These are phyloP conservation scores for Aurelia coerulea DNA, from an alignment of 30 jellyfish, hydroid and myxozoan genomes.

Conservation along the genomic window DNA sequence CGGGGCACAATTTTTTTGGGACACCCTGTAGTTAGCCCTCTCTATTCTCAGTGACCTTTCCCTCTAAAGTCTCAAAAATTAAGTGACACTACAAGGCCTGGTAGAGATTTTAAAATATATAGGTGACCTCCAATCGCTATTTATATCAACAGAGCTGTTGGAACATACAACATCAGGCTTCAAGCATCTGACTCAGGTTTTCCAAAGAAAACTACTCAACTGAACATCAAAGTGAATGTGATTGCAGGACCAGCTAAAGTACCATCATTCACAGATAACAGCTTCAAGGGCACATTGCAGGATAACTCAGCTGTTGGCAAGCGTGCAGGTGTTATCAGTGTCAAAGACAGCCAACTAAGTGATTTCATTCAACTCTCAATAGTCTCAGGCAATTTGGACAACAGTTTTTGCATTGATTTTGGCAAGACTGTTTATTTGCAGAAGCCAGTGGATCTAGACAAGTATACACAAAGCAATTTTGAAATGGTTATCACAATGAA, in stretches of 20 bases:
- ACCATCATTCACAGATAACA: slow-evolving; percentile 75
- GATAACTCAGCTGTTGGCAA: slow-evolving; percentile 83
- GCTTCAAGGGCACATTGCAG: slow-evolving; percentile 44
- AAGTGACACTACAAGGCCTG: too few species aligned
- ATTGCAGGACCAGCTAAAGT: slow-evolving; percentile 72
- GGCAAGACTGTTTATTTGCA: slow-evolving; percentile 60
- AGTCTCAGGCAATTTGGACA: slow-evolving; percentile 67
- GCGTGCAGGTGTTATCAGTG: slow-evolving; percentile 42
- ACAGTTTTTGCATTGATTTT: slow-evolving; percentile 83
- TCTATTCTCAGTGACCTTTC: too few species aligned
- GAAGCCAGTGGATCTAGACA: slow-evolving; percentile 80
- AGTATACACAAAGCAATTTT: neutral
- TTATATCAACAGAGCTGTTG: slow-evolving; percentile 11
- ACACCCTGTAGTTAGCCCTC: too few species aligned
- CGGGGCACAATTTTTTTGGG: too few species aligned
- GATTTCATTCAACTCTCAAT: slow-evolving; percentile 63
- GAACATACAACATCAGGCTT: slow-evolving; percentile 30
- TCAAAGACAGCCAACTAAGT: slow-evolving; percentile 43
- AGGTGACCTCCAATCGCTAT: too few species aligned
- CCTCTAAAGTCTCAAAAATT: too few species aligned
- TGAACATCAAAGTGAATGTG: slow-evolving; percentile 67
- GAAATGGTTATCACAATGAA: slow-evolving; percentile 69
- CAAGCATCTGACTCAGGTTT: slow-evolving; percentile 83
- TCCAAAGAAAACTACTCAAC: slow-evolving; percentile 35
- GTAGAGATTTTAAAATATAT: too few species aligned